Percentiles rank a stretch among this genome's conserved stretches.
These are phyloP conservation scores for Champsocephalus gunnari DNA, from an alignment of 2,797 vertebrate genomes.

Conservation along the genomic window DNA sequence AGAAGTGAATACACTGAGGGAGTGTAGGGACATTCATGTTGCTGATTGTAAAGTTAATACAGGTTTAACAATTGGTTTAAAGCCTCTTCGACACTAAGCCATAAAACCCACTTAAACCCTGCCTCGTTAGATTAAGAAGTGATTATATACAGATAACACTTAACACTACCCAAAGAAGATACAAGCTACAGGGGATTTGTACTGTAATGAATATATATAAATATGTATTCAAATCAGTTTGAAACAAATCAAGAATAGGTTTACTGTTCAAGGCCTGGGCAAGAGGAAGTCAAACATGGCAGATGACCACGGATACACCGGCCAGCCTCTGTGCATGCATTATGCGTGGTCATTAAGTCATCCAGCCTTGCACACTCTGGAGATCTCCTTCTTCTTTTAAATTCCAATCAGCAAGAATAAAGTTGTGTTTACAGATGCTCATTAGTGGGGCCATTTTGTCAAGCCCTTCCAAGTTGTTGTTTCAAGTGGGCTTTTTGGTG, in stretches of 20 bases:
- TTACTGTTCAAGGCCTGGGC: neutral
- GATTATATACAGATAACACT: no score
- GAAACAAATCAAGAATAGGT: neutral
- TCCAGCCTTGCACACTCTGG: constrained; percentile 8
- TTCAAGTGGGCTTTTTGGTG: constrained; percentile 74
- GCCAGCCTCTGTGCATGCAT: constrained; percentile 23
- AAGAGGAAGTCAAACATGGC: neutral
- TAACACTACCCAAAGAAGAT: no score
- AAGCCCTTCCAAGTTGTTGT: constrained; percentile 75
- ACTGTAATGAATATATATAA: no score
- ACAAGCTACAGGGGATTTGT: no score
- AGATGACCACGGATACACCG: constrained; percentile 14
- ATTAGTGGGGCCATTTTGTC: constrained; percentile 75
- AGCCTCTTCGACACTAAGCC: neutral
- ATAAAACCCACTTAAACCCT: neutral
- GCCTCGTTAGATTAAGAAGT: no score
- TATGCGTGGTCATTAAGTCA: constrained; percentile 39
- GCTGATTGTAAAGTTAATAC: no score
- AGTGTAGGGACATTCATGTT: no score
- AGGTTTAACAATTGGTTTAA: no score
- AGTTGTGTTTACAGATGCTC: constrained; percentile 73
- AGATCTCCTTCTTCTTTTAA: constrained; percentile 30
- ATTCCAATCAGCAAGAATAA: constrained; percentile 70
- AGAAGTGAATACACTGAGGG: no score
- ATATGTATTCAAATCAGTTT: neutral